Percentiles rank a stretch among this genome's conserved stretches.
Evolutionary conservation across 2,888 invertebrate genomes (phyloP).

Genomic region (Dynastes grantii): DNA sequence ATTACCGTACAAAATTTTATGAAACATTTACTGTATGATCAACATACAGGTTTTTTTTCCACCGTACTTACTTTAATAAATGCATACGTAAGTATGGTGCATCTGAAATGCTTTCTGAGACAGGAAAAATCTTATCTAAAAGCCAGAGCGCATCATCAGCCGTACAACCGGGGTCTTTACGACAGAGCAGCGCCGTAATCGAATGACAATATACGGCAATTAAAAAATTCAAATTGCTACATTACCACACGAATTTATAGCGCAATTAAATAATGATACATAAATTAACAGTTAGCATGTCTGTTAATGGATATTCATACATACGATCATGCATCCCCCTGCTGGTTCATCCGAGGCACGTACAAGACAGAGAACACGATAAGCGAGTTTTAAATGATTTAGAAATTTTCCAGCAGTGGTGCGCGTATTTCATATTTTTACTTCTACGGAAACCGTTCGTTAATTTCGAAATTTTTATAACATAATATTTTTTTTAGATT

Average conservation of each 20-base stretch:
- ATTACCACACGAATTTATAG: constrained; percentile 49
- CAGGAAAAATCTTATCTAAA: constrained; percentile 31
- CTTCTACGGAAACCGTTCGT: constrained; percentile 31
- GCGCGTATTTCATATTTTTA: constrained; percentile 35
- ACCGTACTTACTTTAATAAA: background rate
- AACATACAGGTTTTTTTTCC: background rate
- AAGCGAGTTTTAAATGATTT: constrained; percentile 35
- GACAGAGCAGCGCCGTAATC: constrained; percentile 39
- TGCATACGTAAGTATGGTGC: background rate
- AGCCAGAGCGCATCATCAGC: constrained; percentile 15
- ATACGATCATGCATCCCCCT: constrained; percentile 31
- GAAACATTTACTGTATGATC: background rate
- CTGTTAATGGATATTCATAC: constrained; percentile 51
- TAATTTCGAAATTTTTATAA: constrained; percentile 48
- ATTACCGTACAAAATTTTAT: background rate
- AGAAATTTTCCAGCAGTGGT: constrained; percentile 35
- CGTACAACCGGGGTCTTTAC: constrained; percentile 35
- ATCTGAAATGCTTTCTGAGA: constrained; percentile 26
- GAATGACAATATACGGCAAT: constrained; percentile 49
- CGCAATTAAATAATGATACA: constrained; percentile 52
- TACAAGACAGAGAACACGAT: constrained; percentile 33
- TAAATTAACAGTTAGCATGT: constrained; percentile 50
- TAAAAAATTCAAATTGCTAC: constrained; percentile 49
- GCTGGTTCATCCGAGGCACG: constrained; percentile 28
- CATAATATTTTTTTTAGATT: constrained; percentile 48